Evolutionary conservation across 1,140 invertebrate genomes (phyloP), one percentile per base, ranked within the genome.

Genomic region (Bradynema listronoti): DNA sequence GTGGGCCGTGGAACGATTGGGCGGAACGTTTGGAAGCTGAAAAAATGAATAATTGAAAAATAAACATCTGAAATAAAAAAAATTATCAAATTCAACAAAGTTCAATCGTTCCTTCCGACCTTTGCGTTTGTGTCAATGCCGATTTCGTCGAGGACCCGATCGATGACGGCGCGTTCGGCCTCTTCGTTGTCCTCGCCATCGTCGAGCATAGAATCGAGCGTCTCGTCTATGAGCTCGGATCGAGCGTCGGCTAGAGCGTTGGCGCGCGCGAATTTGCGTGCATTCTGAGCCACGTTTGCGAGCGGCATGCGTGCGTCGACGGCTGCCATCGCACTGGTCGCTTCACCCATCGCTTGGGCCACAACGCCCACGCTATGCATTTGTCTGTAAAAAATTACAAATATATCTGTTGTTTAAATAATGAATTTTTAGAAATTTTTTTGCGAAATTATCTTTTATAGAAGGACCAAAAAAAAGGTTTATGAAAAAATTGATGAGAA

Each of bases 191-290:
- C 87, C 80, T 93, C 90, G 80, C 93, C 90, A 9, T 86, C 89
- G 54, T 84, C 84, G 43, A 94, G 81, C 71, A 93, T 89, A 72
- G 90, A 88, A 82, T 91, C 89, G 45, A 93, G 80, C 0, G 88
- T 88, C 63, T 93, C 90, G 80, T 88, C 88, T 75, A 93, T 90
- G 85, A 91, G 88, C 83, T 93, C 90, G 80, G 91, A 89, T 7
- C 88, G 88, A 88, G 93, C 91, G 65, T 87, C 88, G 87, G 93
- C 89, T 78, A 88, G 88, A 72, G 85, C 85, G 72, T 85, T 85
- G 50, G 88, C 87, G 75, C 85, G 85, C 72, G 85, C 84, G 80
- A 93, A 93, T 11, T 87, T 85, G 68, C 86, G 84, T 82, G 91
- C 85, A 47, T 86, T 87, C 65, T 86, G 85, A 2, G 85, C 85